Conservation (phyloP, 2,888 invertebrate species). For the Andrena camellia region DNA sequence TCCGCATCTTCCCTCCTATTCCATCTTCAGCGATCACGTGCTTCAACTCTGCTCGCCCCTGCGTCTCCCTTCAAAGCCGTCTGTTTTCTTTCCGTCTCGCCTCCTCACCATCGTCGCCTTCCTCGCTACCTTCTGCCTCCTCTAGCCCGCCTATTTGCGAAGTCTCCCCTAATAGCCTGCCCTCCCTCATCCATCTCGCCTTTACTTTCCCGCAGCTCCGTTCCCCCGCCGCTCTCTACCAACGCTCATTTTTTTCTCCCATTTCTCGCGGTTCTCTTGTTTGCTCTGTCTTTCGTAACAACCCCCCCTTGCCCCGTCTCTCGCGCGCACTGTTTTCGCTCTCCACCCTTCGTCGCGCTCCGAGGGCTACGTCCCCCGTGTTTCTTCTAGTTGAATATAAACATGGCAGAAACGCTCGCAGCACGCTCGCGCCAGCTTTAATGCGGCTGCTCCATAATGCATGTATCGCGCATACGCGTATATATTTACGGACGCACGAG, state of each 20-base stretch:
- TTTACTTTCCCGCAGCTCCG: background rate
- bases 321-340: background rate
- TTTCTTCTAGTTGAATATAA: slow-evolving; percentile 40
- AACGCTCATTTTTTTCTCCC: background rate
- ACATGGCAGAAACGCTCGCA: slow-evolving; percentile 48
- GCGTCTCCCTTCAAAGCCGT: slow-evolving; percentile 7
- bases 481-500: slow-evolving; percentile 11
- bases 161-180: background rate
- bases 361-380: slow-evolving; percentile 1
- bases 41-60: background rate
- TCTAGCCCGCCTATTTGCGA: slow-evolving; percentile 1
- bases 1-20: slow-evolving; percentile 20
- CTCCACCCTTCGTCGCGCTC: background rate
- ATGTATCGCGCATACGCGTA: slow-evolving; percentile 37
- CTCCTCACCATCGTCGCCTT: slow-evolving; percentile 8
- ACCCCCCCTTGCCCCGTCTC: background rate
- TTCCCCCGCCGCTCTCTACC: slow-evolving; percentile 16
- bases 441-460: slow-evolving; percentile 57
- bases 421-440: slow-evolving; percentile 50
- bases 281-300: slow-evolving; percentile 5
- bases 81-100: slow-evolving; percentile 35
- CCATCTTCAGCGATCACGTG: slow-evolving; percentile 3
- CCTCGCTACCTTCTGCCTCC: background rate
- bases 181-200: background rate
- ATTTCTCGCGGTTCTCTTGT: slow-evolving; percentile 4